Percentiles rank a stretch among this genome's conserved stretches.
These are phyloP conservation scores for Mesoclemmys tuberculata DNA, from an alignment of 2,113 vertebrate genomes.

Conservation along the genomic window DNA sequence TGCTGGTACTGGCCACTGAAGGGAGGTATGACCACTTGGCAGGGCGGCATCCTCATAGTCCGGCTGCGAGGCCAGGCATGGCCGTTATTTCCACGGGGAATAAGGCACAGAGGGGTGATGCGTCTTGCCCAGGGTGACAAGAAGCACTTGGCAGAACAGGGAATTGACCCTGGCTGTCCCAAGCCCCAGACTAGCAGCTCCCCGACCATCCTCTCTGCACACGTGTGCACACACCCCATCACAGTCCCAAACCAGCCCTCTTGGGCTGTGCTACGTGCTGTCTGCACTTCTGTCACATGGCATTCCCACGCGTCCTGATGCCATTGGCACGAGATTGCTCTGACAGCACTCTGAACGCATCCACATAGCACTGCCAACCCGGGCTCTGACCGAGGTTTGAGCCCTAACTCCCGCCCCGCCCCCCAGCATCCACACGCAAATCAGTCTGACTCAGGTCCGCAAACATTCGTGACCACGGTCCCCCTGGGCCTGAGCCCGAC, in stretches of 20 bases:
- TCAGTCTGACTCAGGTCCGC: not conserved
- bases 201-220: not conserved
- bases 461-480: not conserved
- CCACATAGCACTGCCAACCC: not conserved
- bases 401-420: not conserved
- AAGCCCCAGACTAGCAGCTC: not conserved
- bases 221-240: not conserved
- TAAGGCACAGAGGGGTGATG: not conserved
- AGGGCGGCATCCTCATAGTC: no score
- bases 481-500: not conserved
- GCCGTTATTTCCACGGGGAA: not conserved
- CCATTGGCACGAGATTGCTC: not conserved
- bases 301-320: not conserved
- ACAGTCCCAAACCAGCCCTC: not conserved
- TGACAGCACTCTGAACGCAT: not conserved
- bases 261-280: not conserved
- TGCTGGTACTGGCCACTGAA: no score
- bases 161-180: not conserved
- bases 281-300: no score
- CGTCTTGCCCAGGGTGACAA: not conserved
- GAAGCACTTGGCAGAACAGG: not conserved
- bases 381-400: not conserved
- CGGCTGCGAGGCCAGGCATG: no score
- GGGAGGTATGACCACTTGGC: no score
- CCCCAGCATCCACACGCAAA: not conserved